Conservation (phyloP, 2,797 vertebrate genomes). For the Dermochelys coriacea region DNA sequence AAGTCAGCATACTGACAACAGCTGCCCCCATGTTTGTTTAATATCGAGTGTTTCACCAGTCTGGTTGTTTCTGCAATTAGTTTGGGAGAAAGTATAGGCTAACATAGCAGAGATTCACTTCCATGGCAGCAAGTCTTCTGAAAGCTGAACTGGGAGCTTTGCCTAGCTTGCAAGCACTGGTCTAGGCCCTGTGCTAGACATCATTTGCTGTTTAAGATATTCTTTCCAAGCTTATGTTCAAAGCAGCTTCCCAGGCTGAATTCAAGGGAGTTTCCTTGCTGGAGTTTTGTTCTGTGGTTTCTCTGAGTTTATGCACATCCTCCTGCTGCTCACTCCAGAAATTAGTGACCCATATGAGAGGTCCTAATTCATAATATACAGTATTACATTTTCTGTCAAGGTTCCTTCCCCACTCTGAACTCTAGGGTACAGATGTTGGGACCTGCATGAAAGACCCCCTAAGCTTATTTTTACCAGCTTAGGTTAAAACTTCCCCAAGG, state of each 20-base stretch:
- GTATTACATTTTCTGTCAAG: slow-evolving; percentile 22
- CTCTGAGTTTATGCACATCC: background rate
- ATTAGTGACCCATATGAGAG: slow-evolving; percentile 5
- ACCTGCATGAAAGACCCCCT: no score
- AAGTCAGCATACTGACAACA: no score
- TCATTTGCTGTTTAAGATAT: background rate
- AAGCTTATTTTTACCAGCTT: no score
- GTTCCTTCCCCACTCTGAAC: no score
- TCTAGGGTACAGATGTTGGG: no score
- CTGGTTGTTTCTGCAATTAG: background rate
- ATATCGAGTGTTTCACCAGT: background rate
- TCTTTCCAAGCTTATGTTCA: background rate
- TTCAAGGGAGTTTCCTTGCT: background rate
- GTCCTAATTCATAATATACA: slow-evolving; percentile 65
- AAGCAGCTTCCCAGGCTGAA: slow-evolving; percentile 27
- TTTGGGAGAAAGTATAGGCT: rapidly evolving
- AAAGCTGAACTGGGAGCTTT: background rate
- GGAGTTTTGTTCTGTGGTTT: rapidly evolving
- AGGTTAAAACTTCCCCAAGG: no score
- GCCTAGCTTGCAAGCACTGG: background rate
- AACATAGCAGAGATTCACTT: background rate
- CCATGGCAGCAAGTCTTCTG: background rate
- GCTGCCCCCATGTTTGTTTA: rapidly evolving
- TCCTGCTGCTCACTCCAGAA: background rate
- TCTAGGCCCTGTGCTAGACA: background rate